Evolutionary conservation across 2,797 vertebrate species (phyloP), one percentile per base, ranked within the genome.

Genomic region (Mionectes olivaceus): DNA sequence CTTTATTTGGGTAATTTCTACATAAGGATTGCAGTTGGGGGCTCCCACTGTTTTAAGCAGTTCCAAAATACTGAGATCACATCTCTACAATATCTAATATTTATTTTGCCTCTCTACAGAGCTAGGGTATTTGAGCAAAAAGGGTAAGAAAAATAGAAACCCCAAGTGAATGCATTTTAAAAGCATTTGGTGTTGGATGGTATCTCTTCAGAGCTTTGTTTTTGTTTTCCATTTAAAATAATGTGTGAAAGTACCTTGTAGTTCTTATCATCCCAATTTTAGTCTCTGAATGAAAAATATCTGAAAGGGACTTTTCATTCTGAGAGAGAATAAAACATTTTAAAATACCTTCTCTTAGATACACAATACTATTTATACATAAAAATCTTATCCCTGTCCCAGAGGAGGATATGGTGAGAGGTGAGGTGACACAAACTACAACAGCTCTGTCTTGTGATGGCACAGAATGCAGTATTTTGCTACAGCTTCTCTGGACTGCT

Each of bases 1-100:
- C 30, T 96, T 96, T 96, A 93, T 95, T 95, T 94, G 83, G 41
- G 60, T 93, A 90, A 89, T 94, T 92, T 94, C 90, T 92, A 65
- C 86, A 68, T 90, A 87, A 87, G 50, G 39, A 92, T 70, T 90
- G 44, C 49, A 83, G 52, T 52, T 86, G 89, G 30, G 30, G 27
- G 11, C 63, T 96, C 92, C 77, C 63, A 90, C 65, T 87, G 86
- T 84, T 94, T 90, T 76, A 86, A 93, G 32, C 77, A 93, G 67
- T 37, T 95, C 83, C 69, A 92, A 88, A 94, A 88, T 65, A 93
- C 59, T 76, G 63, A 91, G 70, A 79, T 89, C 85, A 63, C 33
- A 41, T 94, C 56, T 90, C 73, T 88, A 86, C 55, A 56, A 87
- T 90, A 89, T 52, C 44, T 87, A 91, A 78, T 83, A 67, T 88